A percentile compares a stretch with the other conserved stretches of the same genome.
These are phyloP conservation scores for Tyto alba DNA, from an alignment of 2,113 vertebrate genomes.

Conservation along the genomic window DNA sequence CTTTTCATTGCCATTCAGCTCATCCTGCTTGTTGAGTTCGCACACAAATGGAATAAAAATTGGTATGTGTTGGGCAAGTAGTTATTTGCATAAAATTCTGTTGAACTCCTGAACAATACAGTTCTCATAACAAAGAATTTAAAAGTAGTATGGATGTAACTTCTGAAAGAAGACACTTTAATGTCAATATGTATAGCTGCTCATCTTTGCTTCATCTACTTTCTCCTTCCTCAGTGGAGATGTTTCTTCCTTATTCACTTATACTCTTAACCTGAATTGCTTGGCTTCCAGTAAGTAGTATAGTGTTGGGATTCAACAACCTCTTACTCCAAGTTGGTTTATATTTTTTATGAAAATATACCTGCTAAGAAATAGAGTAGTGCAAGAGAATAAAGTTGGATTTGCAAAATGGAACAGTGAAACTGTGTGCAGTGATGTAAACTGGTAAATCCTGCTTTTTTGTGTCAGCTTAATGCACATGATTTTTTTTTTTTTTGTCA, in stretches of 20 bases:
- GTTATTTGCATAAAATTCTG: not conserved
- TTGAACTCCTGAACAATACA: not conserved
- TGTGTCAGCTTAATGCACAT: not conserved
- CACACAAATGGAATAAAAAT: constrained; percentile 98
- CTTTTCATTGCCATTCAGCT: constrained; percentile 92
- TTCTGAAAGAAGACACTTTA: not conserved
- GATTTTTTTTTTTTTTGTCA: not conserved
- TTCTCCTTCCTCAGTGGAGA: not conserved
- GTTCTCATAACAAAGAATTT: accelerated
- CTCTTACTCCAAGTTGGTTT: not conserved
- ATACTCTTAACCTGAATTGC: not conserved
- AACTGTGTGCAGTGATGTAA: not conserved
- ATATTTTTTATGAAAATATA: not conserved
- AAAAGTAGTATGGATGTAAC: not conserved
- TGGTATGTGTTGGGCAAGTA: constrained; percentile 79
- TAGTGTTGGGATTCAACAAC: not conserved
- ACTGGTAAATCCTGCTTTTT: not conserved
- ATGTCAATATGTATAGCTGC: not conserved
- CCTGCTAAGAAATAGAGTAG: not conserved
- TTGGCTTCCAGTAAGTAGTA: not conserved
- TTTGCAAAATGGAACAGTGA: not conserved
- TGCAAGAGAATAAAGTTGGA: not conserved
- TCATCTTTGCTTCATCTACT: not conserved
- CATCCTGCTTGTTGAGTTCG: constrained; percentile 91
- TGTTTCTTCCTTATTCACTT: not conserved